Percentiles rank a stretch among this genome's conserved stretches.
Conservation (phyloP, 2,888 invertebrate species). For the Caenorhabditis afra region DNA sequence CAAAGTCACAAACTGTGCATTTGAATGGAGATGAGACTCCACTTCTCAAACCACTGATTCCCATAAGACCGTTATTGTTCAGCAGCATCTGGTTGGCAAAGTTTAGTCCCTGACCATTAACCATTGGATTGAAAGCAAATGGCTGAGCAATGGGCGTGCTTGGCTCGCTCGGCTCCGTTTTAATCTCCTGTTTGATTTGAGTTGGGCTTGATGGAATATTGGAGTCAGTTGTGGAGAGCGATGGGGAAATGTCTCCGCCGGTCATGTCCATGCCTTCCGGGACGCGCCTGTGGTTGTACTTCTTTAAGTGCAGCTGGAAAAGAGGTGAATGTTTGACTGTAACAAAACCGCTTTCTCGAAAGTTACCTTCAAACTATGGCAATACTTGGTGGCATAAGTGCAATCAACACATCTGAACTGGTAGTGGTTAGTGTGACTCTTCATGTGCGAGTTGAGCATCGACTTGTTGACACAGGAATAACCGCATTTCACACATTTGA, state of each 20-base stretch:
- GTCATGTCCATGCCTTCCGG: constrained; percentile 88
- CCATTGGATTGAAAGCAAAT: constrained; percentile 62
- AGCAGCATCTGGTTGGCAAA: constrained; percentile 67
- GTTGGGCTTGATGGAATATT: constrained; percentile 23
- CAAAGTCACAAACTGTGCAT: constrained; percentile 67
- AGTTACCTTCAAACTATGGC: constrained; percentile 90
- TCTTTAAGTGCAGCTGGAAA: constrained; percentile 93
- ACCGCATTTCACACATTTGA: constrained; percentile 78
- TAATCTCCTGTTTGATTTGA: constrained; percentile 20
- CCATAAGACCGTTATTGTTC: constrained; percentile 41
- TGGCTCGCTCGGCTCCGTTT: constrained; percentile 22
- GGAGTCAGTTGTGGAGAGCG: constrained; percentile 24
- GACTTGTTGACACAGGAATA: constrained; percentile 93
- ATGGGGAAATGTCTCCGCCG: constrained; percentile 84
- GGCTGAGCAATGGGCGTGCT: constrained; percentile 40
- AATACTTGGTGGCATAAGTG: constrained; percentile 96
- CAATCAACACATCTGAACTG: constrained; percentile 90
- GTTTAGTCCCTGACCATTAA: constrained; percentile 61
- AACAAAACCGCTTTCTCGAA: background rate
- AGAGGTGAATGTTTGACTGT: constrained; percentile 86
- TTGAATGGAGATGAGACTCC: constrained; percentile 50
- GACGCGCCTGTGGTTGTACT: constrained; percentile 89
- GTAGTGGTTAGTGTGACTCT: constrained; percentile 87
- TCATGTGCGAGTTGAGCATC: constrained; percentile 98
- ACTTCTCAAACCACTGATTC: constrained; percentile 43